Evolutionary conservation across 2,888 invertebrate species (phyloP).

Genomic region (Chalcosyrphus nemorum): DNA sequence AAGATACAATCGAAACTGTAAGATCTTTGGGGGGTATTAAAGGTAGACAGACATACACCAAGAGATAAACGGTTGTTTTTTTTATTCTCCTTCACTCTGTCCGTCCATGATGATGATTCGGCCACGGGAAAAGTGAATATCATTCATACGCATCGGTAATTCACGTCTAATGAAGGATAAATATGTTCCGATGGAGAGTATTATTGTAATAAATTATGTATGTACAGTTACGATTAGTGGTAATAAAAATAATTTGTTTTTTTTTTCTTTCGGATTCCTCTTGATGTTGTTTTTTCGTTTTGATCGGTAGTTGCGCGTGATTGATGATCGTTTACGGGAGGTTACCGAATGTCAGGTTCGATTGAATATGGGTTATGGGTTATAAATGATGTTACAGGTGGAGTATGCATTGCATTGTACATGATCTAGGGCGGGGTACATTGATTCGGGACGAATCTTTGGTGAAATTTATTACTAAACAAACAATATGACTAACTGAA

Average conservation of each 20-base stretch:
- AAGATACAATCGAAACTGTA: constrained; percentile 46
- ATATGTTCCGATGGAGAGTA: constrained; percentile 22
- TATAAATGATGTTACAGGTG: constrained; percentile 22
- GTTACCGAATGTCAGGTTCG: constrained; percentile 41
- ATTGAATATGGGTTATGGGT: constrained; percentile 43
- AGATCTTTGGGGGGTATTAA: constrained; percentile 19
- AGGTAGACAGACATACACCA: not conserved
- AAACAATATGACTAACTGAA: not conserved
- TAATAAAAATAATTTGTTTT: constrained; percentile 44
- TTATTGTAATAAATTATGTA: constrained; percentile 39
- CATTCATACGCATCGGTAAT: constrained; percentile 56
- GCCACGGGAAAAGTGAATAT: constrained; percentile 53
- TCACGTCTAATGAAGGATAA: constrained; percentile 44
- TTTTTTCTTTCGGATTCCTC: constrained; percentile 2
- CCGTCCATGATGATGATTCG: not conserved
- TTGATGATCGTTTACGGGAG: constrained; percentile 59
- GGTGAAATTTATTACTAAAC: not conserved
- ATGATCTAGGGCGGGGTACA: not conserved
- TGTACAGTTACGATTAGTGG: constrained; percentile 55
- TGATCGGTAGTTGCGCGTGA: constrained; percentile 33
- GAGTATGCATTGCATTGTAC: not conserved
- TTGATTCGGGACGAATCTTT: not conserved
- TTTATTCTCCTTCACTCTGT: constrained; percentile 12
- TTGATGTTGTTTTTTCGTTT: not conserved
- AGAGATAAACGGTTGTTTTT: constrained; percentile 25